A percentile compares a stretch with the other conserved stretches of the same genome.
phyloP scores from a whole-genome alignment of 2,888 invertebrate genomes.

The Rhogogaster chlorosoma region DNA sequence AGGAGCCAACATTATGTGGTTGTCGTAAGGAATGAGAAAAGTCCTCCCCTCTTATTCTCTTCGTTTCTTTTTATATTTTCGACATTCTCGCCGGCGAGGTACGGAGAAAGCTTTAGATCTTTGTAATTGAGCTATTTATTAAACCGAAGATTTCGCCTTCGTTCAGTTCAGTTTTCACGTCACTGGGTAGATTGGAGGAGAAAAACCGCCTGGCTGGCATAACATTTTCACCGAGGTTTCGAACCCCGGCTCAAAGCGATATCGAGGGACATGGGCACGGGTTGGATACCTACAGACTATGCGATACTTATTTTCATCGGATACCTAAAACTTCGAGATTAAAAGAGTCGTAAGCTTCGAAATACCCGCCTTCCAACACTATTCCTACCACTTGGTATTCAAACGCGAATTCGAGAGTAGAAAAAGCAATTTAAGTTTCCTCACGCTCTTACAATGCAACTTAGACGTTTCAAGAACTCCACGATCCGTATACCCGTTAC shows the following conservation, averaged over 20 bases:
- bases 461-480: neutral
- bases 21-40: neutral
- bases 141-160: neutral
- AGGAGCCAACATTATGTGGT: neutral
- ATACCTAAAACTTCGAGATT: slow-evolving; percentile 7
- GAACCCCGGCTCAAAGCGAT: neutral
- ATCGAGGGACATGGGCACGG: neutral
- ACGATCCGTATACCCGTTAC: neutral
- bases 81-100: neutral
- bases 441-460: neutral
- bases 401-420: slow-evolving; percentile 23
- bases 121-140: slow-evolving; percentile 12
- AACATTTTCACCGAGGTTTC: neutral
- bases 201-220: neutral
- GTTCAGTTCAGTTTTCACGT: neutral
- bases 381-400: slow-evolving; percentile 24
- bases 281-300: neutral
- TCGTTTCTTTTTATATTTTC: neutral
- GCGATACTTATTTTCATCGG: slow-evolving; percentile 6
- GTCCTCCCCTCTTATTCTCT: neutral
- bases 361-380: neutral
- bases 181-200: neutral
- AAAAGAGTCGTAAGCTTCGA: slow-evolving; percentile 9
- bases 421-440: slow-evolving; percentile 31
- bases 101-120: neutral